Percentiles rank a stretch among this genome's conserved stretches.
Conservation (phyloP, 1,140 invertebrate genomes). For the Leptestheria dahalacensis region DNA sequence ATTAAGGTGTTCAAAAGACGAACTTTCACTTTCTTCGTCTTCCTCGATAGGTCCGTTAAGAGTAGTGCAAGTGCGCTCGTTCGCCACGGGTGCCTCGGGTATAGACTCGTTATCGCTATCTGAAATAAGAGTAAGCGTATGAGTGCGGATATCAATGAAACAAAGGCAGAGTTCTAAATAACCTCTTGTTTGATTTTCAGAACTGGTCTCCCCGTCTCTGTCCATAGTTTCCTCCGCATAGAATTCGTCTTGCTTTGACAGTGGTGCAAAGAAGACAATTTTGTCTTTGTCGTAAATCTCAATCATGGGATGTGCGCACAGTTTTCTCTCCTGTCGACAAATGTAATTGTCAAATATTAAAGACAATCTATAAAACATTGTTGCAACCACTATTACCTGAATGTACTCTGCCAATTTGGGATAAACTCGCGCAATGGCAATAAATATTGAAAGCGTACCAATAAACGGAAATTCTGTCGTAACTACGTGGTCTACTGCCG, state of each 20-base stretch:
- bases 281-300: constrained; percentile 30
- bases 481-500: constrained; percentile 29
- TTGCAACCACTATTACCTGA: constrained; percentile 22
- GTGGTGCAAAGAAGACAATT: constrained; percentile 31
- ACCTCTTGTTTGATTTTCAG: constrained; percentile 11
- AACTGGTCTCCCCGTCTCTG: constrained; percentile 16
- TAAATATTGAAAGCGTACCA: constrained; percentile 30
- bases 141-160: too few species aligned
- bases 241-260: constrained; percentile 33
- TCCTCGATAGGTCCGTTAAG: constrained; percentile 11
- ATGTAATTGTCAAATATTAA: not conserved
- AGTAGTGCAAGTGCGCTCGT: not conserved
- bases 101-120: not conserved
- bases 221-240: constrained; percentile 29
- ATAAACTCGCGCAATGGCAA: constrained; percentile 32
- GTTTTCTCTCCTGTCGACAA: constrained; percentile 29
- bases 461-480: constrained; percentile 31
- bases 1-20: constrained; percentile 22
- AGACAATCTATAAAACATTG: not conserved
- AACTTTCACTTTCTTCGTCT: constrained; percentile 18
- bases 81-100: not conserved
- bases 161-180: too few species aligned
- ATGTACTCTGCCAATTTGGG: constrained; percentile 29
- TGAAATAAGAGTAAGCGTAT: not conserved
- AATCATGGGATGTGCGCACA: constrained; percentile 33